These are phyloP conservation scores for Meles meles DNA, from an alignment of 2,113 vertebrate species.

Conservation along the genomic window DNA sequence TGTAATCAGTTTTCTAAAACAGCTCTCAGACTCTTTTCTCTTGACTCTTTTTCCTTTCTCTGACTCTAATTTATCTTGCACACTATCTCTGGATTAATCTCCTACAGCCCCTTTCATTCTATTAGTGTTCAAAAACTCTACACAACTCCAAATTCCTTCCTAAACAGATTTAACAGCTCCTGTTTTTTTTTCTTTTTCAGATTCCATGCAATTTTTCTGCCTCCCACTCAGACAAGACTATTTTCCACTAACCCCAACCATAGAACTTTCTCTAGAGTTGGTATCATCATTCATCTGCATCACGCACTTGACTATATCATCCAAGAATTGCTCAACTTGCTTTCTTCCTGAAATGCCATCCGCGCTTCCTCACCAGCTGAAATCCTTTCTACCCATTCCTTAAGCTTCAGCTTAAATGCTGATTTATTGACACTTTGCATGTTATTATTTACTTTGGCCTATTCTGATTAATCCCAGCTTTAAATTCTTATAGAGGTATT, in stretches of 20 bases:
- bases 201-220: neutral
- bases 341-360: neutral
- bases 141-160: neutral
- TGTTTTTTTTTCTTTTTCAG: neutral
- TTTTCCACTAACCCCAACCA: neutral
- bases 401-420: neutral
- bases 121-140: neutral
- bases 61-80: neutral
- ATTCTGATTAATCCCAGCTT: neutral
- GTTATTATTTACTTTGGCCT: neutral
- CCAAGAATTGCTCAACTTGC: neutral
- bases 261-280: neutral
- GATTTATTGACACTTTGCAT: neutral
- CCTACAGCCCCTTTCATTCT: slow-evolving; percentile 2
- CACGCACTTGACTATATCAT: neutral
- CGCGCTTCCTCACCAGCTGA: neutral
- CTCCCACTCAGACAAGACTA: neutral
- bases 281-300: neutral
- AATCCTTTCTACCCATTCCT: neutral
- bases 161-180: neutral
- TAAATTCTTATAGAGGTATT: neutral
- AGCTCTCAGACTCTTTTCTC: neutral
- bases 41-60: neutral
- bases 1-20: neutral
- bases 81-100: slow-evolving; percentile 21